Evolutionary conservation across 2,797 vertebrate species (phyloP), one percentile per base, ranked within the genome.

Genomic region (Gymnoscopelus braueri): DNA sequence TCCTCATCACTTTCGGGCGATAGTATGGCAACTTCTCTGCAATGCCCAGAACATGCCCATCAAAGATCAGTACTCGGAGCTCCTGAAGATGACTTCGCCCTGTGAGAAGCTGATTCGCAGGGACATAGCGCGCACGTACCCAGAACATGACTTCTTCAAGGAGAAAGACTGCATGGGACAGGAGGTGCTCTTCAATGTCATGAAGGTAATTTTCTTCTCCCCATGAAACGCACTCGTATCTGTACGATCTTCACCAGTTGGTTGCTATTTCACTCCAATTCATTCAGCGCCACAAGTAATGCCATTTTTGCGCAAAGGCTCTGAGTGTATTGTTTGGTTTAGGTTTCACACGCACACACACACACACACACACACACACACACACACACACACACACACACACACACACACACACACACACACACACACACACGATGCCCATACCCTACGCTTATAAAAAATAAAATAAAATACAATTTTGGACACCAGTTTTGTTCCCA

Each of bases 121-220:
- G 80, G 98, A 99, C 88, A 99, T 99, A 72, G 98, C 98, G 71
- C 96, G 98, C 84, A 99, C 98, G 2, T 99, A 99, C 47, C 98
- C 98, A 0, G 97, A 99, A 71, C 98, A 99, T 2, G 96, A 97
- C 12, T 98, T 99, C 92, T 99, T 99, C 90, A 99, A 97, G 89
- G 97, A 99, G 92, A 98, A 98, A 81, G 97, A 99, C 87, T 97
- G 97, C 80, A 88, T 96, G 80, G 98, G 98, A 19, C 98, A 99
- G 85, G 98, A 99, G 74, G 97, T 99, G 87, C 96, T 99, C 82
- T 99, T 99, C 92, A 99, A 99, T 24, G 97, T 99, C 76, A 99
- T 99, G 98, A 99, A 99, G 96, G 98, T 97, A 86, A 83, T 90
- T 56, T 44, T 44, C 39, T 44, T 44, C 9, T 8, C 39, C 39